Evolutionary conservation across 2,888 invertebrate species (phyloP).

Genomic region (Euspilapteryx auroguttella): DNA sequence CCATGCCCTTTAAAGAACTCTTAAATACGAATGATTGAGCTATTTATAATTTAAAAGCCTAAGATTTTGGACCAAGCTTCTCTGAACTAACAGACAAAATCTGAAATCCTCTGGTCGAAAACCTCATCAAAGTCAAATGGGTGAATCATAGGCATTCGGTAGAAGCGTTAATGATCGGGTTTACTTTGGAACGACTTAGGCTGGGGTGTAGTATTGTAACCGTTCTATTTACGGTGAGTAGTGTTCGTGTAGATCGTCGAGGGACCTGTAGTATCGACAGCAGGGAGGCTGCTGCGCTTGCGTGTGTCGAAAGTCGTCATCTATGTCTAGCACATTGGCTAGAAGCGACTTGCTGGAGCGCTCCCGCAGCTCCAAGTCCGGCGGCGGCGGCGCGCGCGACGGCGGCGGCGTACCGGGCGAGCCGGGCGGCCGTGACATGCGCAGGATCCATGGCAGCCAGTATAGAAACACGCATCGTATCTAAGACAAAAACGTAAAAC

Average conservation of each 20-base stretch:
- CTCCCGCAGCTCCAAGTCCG: slow-evolving; percentile 86
- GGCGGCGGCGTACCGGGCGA: slow-evolving; percentile 63
- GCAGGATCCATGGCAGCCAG: slow-evolving; percentile 96
- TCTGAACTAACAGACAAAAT: too few relatives aligned
- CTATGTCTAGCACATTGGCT: slow-evolving; percentile 96
- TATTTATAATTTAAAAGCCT: too few relatives aligned
- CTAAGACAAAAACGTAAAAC: slow-evolving; percentile 43
- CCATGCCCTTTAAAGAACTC: too few relatives aligned
- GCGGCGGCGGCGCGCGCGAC: slow-evolving; percentile 74
- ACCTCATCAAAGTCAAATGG: too few relatives aligned
- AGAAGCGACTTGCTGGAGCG: slow-evolving; percentile 92
- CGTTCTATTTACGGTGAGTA: slow-evolving; percentile 59
- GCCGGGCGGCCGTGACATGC: slow-evolving; percentile 85
- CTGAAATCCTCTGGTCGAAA: too few relatives aligned
- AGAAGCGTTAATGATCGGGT: slow-evolving; percentile 36
- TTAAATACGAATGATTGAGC: too few relatives aligned
- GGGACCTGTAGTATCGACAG: slow-evolving; percentile 79
- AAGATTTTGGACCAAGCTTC: too few relatives aligned
- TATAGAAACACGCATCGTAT: slow-evolving; percentile 90
- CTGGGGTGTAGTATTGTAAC: slow-evolving; percentile 53
- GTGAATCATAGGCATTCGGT: too few relatives aligned
- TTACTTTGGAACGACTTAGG: slow-evolving; percentile 51
- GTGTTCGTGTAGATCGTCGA: slow-evolving; percentile 63
- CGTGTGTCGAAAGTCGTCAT: slow-evolving; percentile 90
- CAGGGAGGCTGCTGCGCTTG: slow-evolving; percentile 73